phyloP scores from a whole-genome alignment of 2,113 vertebrate genomes.

The Excalfactoria chinensis region DNA sequence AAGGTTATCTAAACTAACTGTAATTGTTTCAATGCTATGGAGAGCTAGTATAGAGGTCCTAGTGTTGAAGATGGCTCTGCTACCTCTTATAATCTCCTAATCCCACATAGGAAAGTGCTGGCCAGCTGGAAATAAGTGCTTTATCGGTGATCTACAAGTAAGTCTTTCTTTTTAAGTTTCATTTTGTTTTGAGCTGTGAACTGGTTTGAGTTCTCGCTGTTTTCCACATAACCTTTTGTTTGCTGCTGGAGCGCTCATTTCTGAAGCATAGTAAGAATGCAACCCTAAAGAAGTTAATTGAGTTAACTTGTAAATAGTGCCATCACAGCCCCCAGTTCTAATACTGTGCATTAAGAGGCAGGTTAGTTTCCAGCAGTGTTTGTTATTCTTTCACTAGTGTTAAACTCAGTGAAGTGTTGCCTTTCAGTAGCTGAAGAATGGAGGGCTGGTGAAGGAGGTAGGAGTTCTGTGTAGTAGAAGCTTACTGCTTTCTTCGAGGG shows the following conservation, averaged over 20 bases:
- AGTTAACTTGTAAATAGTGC: accelerated
- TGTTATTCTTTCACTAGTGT: background rate
- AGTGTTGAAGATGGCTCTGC: background rate
- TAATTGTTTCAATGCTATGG: background rate
- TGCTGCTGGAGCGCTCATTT: background rate
- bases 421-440: background rate
- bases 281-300: background rate
- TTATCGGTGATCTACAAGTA: slow-evolving; percentile 91
- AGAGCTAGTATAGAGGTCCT: background rate
- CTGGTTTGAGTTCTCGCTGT: background rate
- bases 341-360: background rate
- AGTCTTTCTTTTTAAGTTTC: slow-evolving; percentile 43
- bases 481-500: background rate
- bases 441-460: background rate
- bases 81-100: background rate
- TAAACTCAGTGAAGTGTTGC: background rate
- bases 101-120: slow-evolving; percentile 89
- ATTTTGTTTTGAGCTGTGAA: background rate
- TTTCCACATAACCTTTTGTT: background rate
- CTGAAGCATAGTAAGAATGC: background rate
- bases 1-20: background rate
- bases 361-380: background rate
- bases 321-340: background rate
- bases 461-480: background rate
- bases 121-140: slow-evolving; percentile 94